Base-by-base conservation (phyloP, 2,797 vertebrate species). In the Lithobates pipiens region DNA sequence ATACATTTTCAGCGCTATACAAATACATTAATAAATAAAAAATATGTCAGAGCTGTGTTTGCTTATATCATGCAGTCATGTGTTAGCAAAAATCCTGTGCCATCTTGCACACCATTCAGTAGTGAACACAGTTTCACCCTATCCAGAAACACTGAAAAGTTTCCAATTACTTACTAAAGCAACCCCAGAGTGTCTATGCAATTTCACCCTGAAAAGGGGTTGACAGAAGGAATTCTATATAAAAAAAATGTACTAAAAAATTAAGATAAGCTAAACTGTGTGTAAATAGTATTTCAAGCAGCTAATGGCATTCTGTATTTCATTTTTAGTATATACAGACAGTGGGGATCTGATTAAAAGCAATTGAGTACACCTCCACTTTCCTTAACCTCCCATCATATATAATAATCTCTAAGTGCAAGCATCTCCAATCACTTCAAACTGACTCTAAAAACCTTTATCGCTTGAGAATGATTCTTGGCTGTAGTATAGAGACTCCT, bases 391-490 rank as follows among this genome's bases (percentile, higher is more conserved):
- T 9, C 54, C 21, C 21, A 61, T 61, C 21, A 61, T 61, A n/a
- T 29, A 57, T 23, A 21, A 61, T 46, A 71, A 70, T 23, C 32
- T 8, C 13, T 42, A 10, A 34, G 57, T 61, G 34, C 65, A 25
- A 25, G 9, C 27, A 34, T 29, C 76, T 61, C 32, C 54, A 36
- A 65, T 71, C 70, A 39, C 70, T 72, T 42, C 15, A 42, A 34
- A 39, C 36, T 34, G 69, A 39, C 34, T 70, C 29, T 71, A 34
- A 71, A 34, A 72, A 72, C 70, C 69, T 71, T 71, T 71, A 21
- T 36, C 32, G 2, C 69, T 36, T 23, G 36, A 72, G 21, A 23
- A 42, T 72, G 70, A 42, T n/a, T 72, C 36, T 39, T 72, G 21
- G 70, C 70, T 72, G 34, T 42, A 23, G 36, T 72, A 42, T 72